Conservation (phyloP, 2,113 vertebrate genomes). For the Phycodurus eques region DNA sequence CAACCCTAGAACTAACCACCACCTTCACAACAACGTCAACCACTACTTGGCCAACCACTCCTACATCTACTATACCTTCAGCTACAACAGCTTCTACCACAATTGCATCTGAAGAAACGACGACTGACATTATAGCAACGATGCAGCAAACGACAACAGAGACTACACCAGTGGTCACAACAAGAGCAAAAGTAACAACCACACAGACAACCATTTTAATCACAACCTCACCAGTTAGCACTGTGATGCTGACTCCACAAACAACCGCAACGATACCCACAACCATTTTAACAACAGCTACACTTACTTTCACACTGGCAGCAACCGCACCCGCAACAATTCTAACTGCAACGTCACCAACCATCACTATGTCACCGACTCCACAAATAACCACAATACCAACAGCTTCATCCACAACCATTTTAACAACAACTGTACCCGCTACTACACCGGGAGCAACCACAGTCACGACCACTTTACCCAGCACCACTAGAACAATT, state of each 20-base stretch:
- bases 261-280: not conserved
- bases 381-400: not conserved
- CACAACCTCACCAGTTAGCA: not conserved
- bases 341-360: not conserved
- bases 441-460: not conserved
- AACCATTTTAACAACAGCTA: not conserved
- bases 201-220: not conserved
- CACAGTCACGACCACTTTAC: constrained; percentile 1
- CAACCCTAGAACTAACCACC: constrained; percentile 9
- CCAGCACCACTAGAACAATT: constrained; percentile 8
- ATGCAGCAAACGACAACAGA: constrained; percentile 6
- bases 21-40: not conserved
- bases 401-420: not conserved
- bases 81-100: not conserved
- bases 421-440: not conserved
- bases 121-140: constrained; percentile 2
- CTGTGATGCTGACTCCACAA: not conserved
- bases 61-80: not conserved
- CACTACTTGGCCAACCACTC: constrained; percentile 19
- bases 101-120: not conserved
- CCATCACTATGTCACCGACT: not conserved
- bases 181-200: not conserved
- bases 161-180: not conserved
- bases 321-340: constrained; percentile 9
- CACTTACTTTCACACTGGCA: not conserved